A percentile compares a stretch with the other conserved stretches of the same genome.
phyloP scores from a whole-genome alignment of 2,797 vertebrate genomes.

The Otus scops region DNA sequence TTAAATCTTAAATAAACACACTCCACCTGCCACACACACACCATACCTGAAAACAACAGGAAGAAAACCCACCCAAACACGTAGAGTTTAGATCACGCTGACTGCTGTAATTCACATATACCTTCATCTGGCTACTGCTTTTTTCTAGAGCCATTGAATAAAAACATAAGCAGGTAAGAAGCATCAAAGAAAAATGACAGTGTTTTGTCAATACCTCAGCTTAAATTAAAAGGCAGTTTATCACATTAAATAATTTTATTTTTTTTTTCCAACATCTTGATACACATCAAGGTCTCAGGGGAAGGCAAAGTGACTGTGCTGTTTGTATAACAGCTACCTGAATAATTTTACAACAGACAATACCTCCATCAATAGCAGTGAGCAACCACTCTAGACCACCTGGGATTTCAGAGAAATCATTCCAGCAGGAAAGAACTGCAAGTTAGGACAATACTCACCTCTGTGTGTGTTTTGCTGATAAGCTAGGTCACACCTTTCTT shows the following conservation, averaged over 20 bases:
- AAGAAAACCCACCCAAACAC: not conserved
- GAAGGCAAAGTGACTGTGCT: not conserved
- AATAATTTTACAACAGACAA: not conserved
- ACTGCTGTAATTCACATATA: not conserved
- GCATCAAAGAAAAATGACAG: not conserved
- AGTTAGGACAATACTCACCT: not conserved
- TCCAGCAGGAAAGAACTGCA: not conserved
- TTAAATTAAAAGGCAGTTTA: not conserved
- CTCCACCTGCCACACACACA: not conserved
- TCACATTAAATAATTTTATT: not conserved
- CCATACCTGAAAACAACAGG: not conserved
- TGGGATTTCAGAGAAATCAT: not conserved
- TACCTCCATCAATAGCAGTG: not conserved
- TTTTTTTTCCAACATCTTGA: not conserved
- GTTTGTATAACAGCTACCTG: not conserved
- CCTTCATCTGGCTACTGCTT: not conserved
- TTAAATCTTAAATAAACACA: not conserved
- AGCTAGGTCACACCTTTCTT: not conserved
- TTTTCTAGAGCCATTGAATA: not conserved
- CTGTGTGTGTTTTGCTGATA: not conserved
- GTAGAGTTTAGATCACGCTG: not conserved
- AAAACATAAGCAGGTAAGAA: not conserved
- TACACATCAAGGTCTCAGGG: not conserved
- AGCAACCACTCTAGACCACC: not conserved
- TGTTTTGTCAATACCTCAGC: not conserved